Percentiles rank a stretch among this genome's conserved stretches.
phyloP scores from a whole-genome alignment of 2,888 invertebrate genomes.

The Euplagia quadripunctaria region DNA sequence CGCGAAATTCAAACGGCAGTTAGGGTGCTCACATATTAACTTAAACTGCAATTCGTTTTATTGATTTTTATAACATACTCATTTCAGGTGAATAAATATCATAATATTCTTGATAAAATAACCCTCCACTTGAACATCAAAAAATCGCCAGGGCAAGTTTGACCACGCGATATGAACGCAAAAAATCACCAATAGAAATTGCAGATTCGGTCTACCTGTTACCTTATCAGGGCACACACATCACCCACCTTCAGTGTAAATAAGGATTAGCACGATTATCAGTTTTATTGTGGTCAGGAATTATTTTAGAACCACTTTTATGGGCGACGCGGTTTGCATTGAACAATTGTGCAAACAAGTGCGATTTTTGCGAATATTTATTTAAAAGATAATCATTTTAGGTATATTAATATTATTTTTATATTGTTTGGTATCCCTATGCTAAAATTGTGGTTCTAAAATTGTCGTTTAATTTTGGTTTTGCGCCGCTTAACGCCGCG shows the following conservation, averaged over 20 bases:
- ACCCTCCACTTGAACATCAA: conserved; percentile 41
- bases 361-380: conserved; percentile 64
- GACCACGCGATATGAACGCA: conserved; percentile 56
- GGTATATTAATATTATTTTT: conserved; percentile 32
- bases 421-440: conserved; percentile 38
- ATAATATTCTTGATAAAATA: conserved; percentile 53
- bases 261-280: conserved; percentile 82
- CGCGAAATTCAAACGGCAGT: conserved; percentile 45
- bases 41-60: conserved; percentile 36
- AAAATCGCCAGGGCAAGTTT: conserved; percentile 47
- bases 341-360: conserved; percentile 81
- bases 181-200: conserved; percentile 75
- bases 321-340: conserved; percentile 58
- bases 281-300: conserved; percentile 77
- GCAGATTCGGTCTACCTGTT: conserved; percentile 67
- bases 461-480: conserved; percentile 1
- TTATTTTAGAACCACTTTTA: conserved; percentile 70
- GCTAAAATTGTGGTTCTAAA: conserved; percentile 28
- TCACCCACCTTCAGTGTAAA: conserved; percentile 80
- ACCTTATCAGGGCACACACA: conserved; percentile 80
- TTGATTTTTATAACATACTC: conserved; percentile 47
- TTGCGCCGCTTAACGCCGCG: neutral
- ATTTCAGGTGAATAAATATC: conserved; percentile 51
- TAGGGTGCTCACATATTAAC: conserved; percentile 17
- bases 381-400: conserved; percentile 61